Conservation (phyloP, 2,113 vertebrate genomes). For the Holacanthus passer region DNA sequence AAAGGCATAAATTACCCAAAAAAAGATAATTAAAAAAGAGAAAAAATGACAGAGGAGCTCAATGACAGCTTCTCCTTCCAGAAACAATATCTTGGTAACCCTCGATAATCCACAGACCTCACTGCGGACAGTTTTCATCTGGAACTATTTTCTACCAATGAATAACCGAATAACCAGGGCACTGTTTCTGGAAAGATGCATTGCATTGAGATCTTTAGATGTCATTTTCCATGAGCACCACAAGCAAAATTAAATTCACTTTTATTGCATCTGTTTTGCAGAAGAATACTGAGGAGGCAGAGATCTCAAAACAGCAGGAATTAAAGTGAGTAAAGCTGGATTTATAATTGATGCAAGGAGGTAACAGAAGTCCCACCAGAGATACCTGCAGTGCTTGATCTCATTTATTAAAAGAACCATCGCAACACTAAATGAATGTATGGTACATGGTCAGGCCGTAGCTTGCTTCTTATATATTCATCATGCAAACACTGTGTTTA, state of each 20-base stretch:
- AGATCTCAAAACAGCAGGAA: background rate
- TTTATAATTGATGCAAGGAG: background rate
- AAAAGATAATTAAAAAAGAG: background rate
- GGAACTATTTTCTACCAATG: constrained; percentile 6
- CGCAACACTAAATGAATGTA: background rate
- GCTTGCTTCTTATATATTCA: no score
- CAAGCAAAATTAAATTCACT: constrained; percentile 5
- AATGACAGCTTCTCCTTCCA: background rate
- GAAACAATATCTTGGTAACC: background rate
- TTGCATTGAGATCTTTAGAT: background rate
- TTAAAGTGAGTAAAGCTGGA: background rate
- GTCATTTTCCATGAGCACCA: background rate
- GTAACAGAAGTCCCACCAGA: background rate
- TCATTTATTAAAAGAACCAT: background rate
- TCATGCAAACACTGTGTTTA: no score
- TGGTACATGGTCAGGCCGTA: background rate
- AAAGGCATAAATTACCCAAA: background rate
- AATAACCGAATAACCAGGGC: background rate
- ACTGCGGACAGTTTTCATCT: constrained; percentile 12
- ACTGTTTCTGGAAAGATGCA: background rate
- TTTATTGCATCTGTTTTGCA: background rate
- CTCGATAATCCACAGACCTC: background rate
- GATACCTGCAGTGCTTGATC: background rate
- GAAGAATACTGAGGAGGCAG: background rate
- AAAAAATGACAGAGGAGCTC: background rate